Conservation (phyloP, 1,140 invertebrate genomes). For the Penaeus chinensis region DNA sequence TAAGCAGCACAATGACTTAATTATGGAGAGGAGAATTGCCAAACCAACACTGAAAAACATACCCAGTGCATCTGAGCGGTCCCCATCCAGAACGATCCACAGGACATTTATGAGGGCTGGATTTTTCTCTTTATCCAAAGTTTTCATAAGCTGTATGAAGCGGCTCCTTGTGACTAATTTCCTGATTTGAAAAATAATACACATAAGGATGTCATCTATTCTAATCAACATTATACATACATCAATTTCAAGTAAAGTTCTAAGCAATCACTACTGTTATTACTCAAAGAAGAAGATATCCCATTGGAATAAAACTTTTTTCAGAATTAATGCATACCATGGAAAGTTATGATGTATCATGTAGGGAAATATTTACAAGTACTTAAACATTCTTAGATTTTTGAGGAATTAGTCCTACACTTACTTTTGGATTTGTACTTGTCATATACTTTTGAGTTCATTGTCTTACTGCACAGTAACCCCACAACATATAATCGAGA, state of each 20-base stretch:
- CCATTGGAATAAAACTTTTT: too few species aligned
- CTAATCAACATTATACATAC: neutral
- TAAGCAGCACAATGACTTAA: neutral
- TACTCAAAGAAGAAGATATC: too few species aligned
- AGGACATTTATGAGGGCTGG: constrained; percentile 68
- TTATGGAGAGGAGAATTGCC: neutral
- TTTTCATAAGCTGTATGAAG: constrained; percentile 68
- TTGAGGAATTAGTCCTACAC: too few species aligned
- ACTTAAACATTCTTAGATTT: too few species aligned
- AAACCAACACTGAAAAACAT: constrained; percentile 35
- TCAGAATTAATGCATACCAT: too few species aligned
- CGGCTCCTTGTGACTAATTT: constrained; percentile 66
- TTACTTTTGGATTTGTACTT: too few species aligned
- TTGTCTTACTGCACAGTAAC: too few species aligned
- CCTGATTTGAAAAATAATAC: constrained; percentile 30
- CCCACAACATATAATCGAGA: neutral
- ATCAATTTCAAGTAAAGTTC: neutral
- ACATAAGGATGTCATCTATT: neutral
- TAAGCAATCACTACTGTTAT: too few species aligned
- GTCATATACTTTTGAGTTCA: too few species aligned
- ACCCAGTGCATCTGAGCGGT: constrained; percentile 67
- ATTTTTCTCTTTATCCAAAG: constrained; percentile 67
- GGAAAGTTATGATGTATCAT: too few species aligned
- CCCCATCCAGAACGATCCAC: constrained; percentile 69
- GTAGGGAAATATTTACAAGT: too few species aligned